A percentile compares a stretch with the other conserved stretches of the same genome.
phyloP scores from a whole-genome alignment of 2,888 invertebrate genomes.

The Amitus sp. region DNA sequence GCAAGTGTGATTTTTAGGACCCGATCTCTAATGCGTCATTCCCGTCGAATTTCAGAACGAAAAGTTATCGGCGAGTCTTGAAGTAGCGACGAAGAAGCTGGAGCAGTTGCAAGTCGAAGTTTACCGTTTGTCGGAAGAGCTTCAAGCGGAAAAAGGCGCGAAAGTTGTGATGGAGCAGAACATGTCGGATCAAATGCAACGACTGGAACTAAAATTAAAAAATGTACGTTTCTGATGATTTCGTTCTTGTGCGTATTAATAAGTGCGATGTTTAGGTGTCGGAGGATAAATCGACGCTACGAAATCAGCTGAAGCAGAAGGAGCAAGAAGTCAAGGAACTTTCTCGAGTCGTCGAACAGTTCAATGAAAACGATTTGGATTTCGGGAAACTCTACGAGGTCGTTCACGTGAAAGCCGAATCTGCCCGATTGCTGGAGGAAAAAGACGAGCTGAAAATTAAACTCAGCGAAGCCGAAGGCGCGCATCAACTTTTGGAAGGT shows the following conservation, averaged over 20 bases:
- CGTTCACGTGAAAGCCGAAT: slow-evolving; percentile 71
- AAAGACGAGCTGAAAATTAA: slow-evolving; percentile 63
- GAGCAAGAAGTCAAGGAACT: slow-evolving; percentile 58
- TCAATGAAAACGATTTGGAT: slow-evolving; percentile 56
- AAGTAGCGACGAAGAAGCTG: slow-evolving; percentile 57
- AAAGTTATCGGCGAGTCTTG: slow-evolving; percentile 63
- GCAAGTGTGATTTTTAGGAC: no score
- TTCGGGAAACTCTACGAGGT: slow-evolving; percentile 69
- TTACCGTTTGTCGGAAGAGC: slow-evolving; percentile 46
- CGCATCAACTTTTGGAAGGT: slow-evolving; percentile 64
- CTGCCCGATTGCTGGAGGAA: slow-evolving; percentile 69
- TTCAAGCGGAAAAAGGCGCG: slow-evolving; percentile 64
- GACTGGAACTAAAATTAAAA: slow-evolving; percentile 69
- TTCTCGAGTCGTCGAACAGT: slow-evolving; percentile 52
- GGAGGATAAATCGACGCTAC: slow-evolving; percentile 47
- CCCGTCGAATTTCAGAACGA: slow-evolving; percentile 60
- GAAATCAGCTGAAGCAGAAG: slow-evolving; percentile 53
- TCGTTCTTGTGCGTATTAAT: not conserved
- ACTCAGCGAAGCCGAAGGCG: slow-evolving; percentile 61
- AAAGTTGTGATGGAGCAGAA: slow-evolving; percentile 69
- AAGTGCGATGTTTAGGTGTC: slow-evolving; percentile 43
- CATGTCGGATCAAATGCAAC: slow-evolving; percentile 68
- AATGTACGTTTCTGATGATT: slow-evolving; percentile 64
- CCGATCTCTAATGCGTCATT: no score
- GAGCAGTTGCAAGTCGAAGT: slow-evolving; percentile 63